Evolutionary conservation across 2,113 vertebrate genomes (phyloP), one percentile per base, ranked within the genome.

Genomic region (Tamias sibiricus): DNA sequence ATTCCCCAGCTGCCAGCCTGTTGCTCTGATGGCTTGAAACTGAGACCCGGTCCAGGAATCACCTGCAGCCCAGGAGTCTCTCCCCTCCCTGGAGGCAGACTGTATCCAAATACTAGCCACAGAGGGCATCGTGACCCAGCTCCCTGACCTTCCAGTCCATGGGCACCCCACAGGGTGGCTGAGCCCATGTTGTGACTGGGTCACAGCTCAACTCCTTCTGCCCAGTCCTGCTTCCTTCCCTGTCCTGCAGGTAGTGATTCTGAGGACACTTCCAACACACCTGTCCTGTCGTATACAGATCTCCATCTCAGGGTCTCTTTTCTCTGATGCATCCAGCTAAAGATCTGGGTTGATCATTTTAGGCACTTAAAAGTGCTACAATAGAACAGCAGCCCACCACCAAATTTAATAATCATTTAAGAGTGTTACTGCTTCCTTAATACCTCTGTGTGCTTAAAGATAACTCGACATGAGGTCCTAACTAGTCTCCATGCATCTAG

Each of bases 351-450:
- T 47, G 12, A 47, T 42, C n/a, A 42, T 26, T 68, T 71, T 9
- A 87, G 7, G 37, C 30, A 26, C 24, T 69, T 44, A 37, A 4
- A 76, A 59, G 19, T 49, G 87, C n/a, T 72, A 84, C 54, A 47
- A 77, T 42, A 17, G 28, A 85, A 81, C 14, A 91, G 20, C 7
- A 37, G 24, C 10, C 8, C 28, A 37, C 6, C 66, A n/a, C 32
- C 40, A 82, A 96, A 44, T 59, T 77, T 85, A 77, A 37, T 37
- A 87, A 75, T 64, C 32, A 30, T 62, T 95, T 66, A 85, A 49
- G 79, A 92, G 10, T 10, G 44, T 22, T 10, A 9, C 30, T 40
- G 22, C 13, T 66, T 66, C 75, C 62, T 69, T 35, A 47, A 32
- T 72, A 22, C 74, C 30, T 66, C 71, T 74, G 28, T 80, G 22